A percentile compares a stretch with the other conserved stretches of the same genome.
phyloP scores from a whole-genome alignment of 2,888 invertebrate species.

The Caenorhabditis sinica region DNA sequence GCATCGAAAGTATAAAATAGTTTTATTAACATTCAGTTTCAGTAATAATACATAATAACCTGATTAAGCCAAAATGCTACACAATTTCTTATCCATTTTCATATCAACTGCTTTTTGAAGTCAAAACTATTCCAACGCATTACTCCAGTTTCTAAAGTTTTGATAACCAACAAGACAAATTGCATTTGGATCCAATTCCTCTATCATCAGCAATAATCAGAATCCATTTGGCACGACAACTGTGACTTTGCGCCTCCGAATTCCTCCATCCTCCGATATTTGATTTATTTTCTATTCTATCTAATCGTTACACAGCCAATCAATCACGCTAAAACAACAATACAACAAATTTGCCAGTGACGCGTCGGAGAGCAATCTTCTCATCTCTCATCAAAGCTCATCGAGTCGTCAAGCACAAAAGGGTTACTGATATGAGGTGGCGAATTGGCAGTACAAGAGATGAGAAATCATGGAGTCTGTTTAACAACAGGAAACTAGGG shows the following conservation, averaged over 20 bases:
- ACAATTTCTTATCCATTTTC: too few relatives aligned
- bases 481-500: too few relatives aligned
- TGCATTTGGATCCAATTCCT: background rate
- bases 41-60: too few relatives aligned
- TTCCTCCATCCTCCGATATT: conserved; percentile 47
- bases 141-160: background rate
- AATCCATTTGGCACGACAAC: conserved; percentile 47
- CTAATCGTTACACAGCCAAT: conserved; percentile 68
- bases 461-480: background rate
- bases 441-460: background rate
- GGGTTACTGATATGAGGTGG: background rate
- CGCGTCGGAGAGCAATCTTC: conserved; percentile 54
- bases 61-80: too few relatives aligned
- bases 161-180: conserved; percentile 9
- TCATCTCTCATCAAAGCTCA: conserved; percentile 58
- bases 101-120: too few relatives aligned
- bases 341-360: conserved; percentile 70
- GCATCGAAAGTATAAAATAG: too few relatives aligned
- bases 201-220: conserved; percentile 43
- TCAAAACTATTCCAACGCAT: too few relatives aligned
- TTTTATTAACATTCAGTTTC: too few relatives aligned
- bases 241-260: conserved; percentile 41
- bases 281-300: conserved; percentile 66
- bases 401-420: background rate
- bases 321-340: conserved; percentile 72